A percentile compares a stretch with the other conserved stretches of the same genome.
Evolutionary conservation across 2,797 vertebrate genomes (phyloP).

Genomic region (Parambassis ranga): DNA sequence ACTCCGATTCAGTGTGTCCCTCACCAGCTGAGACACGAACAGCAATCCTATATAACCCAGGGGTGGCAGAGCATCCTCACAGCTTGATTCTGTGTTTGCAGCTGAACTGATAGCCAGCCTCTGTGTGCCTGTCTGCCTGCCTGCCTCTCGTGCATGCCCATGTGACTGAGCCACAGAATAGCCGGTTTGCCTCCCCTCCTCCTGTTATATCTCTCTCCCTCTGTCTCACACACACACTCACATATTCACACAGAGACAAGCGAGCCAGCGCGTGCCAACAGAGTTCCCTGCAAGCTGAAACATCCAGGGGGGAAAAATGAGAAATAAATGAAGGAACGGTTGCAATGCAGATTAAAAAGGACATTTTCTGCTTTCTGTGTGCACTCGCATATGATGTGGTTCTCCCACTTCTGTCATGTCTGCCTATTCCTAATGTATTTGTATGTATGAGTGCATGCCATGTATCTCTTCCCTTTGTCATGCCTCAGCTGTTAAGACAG

Average conservation of each 20-base stretch:
- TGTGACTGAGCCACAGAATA: conserved; percentile 69
- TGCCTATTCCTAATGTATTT: background rate
- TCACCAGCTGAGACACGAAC: conserved; percentile 7
- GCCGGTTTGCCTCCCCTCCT: conserved; percentile 44
- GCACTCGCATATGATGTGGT: background rate
- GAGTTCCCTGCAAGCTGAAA: conserved; percentile 39
- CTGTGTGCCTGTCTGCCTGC: conserved; percentile 3
- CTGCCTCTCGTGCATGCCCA: conserved; percentile 64
- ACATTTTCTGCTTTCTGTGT: background rate
- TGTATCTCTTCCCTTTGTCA: conserved; percentile 18
- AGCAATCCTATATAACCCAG: background rate
- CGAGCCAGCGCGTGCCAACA: conserved; percentile 32
- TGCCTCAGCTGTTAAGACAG: conserved; percentile 25
- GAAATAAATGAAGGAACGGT: conserved; percentile 43
- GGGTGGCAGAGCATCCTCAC: conserved; percentile 20
- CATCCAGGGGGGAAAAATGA: background rate
- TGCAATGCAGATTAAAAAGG: conserved; percentile 43
- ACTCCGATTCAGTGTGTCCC: background rate
- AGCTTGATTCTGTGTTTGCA: conserved; percentile 15
- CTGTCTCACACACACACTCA: conserved; percentile 40
- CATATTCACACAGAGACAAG: conserved; percentile 38
- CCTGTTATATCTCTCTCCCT: conserved; percentile 39
- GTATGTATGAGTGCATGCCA: background rate
- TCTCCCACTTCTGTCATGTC: background rate
- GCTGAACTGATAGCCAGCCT: conserved; percentile 31